Conservation (phyloP, 2,113 vertebrate species). For the Plecturocebus donacophilus region DNA sequence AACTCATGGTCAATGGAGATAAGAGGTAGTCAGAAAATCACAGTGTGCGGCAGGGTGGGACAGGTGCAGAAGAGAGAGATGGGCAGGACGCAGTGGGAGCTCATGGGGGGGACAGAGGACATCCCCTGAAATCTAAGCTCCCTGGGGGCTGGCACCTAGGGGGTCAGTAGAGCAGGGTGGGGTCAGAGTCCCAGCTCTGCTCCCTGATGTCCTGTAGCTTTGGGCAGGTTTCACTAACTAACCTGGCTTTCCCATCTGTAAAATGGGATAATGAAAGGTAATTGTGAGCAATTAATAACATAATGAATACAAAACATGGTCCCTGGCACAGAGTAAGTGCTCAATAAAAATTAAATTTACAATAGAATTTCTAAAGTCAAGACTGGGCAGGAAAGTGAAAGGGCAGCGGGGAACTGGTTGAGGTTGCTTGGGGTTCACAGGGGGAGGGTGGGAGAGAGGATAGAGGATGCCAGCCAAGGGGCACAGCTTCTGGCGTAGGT, state of each 20-base stretch:
- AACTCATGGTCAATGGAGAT: neutral
- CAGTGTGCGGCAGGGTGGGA: fast-evolving
- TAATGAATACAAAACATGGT: neutral
- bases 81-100: neutral
- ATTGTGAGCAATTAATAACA: neutral
- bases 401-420: neutral
- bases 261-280: neutral
- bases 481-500: neutral
- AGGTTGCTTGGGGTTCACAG: neutral
- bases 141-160: neutral
- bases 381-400: neutral
- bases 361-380: neutral
- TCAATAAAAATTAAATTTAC: neutral
- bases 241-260: neutral
- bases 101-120: neutral
- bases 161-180: neutral
- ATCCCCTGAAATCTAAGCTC: neutral
- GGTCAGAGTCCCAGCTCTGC: neutral
- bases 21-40: neutral
- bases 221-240: neutral
- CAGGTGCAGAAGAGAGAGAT: neutral
- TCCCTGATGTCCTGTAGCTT: neutral
- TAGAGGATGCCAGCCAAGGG: neutral
- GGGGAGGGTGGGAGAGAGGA: neutral
- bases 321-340: neutral